Evolutionary conservation across 2,888 invertebrate genomes (phyloP).

Genomic region (Oxystoma pomonae): DNA sequence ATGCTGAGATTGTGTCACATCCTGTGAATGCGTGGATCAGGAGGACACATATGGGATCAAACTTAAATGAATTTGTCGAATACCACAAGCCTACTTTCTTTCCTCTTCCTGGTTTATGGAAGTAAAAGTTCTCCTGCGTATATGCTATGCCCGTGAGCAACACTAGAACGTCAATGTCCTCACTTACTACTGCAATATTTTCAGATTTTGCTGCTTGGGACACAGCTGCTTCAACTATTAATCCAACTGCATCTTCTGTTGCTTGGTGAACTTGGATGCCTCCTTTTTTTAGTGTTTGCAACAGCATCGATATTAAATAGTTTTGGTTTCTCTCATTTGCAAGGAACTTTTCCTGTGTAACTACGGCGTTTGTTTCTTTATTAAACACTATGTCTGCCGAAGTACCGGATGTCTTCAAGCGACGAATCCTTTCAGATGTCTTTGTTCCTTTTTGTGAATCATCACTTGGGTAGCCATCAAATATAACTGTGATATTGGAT

Average conservation of each 20-base stretch:
- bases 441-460: too few relatives aligned
- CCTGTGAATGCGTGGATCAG: neutral
- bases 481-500: too few relatives aligned
- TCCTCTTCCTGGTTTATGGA: conserved; percentile 1
- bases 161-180: neutral
- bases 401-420: neutral
- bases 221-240: neutral
- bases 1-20: conserved; percentile 1
- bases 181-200: conserved; percentile 1
- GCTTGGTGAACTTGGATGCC: conserved; percentile 3
- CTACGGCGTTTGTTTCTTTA: neutral
- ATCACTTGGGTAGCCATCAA: too few relatives aligned
- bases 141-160: conserved; percentile 1
- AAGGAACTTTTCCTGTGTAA: neutral
- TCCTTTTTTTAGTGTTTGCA: neutral
- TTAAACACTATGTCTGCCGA: neutral
- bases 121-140: neutral
- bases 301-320: neutral
- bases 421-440: too few relatives aligned
- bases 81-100: neutral
- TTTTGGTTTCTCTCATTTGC: neutral
- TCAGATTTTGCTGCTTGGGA: conserved; percentile 3
- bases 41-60: neutral
- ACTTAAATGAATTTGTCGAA: neutral
- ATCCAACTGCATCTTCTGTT: too few relatives aligned